Conservation (phyloP, 1,140 invertebrate species). For the Choristoneura fumiferana region DNA sequence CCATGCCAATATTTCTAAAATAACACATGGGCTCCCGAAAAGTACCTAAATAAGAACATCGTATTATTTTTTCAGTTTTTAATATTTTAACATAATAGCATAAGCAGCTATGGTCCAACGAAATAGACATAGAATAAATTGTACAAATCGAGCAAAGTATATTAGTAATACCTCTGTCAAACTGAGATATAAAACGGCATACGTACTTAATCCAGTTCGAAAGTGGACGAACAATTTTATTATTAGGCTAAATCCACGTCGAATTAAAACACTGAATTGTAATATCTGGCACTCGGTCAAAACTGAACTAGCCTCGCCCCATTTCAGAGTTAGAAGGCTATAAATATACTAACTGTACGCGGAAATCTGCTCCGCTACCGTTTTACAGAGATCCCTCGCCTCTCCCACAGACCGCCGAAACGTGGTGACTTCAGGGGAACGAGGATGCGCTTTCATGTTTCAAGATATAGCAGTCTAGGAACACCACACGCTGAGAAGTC, state of each 20-base stretch:
- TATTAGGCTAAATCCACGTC: background rate
- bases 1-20: too few relatives aligned
- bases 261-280: conserved; percentile 17
- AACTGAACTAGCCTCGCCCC: conserved; percentile 1
- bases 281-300: conserved; percentile 14
- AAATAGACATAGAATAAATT: too few relatives aligned
- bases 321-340: conserved; percentile 3
- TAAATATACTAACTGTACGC: conserved; percentile 15
- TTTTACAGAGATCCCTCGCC: background rate
- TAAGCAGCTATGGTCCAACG: too few relatives aligned
- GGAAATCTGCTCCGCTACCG: background rate
- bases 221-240: background rate
- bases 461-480: background rate
- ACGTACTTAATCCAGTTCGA: background rate
- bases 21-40: too few relatives aligned
- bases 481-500: background rate
- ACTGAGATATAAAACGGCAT: too few relatives aligned
- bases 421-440: background rate
- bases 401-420: background rate
- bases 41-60: too few relatives aligned
- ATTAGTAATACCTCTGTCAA: background rate
- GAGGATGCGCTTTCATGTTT: background rate
- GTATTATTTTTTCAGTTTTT: too few relatives aligned
- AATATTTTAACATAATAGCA: too few relatives aligned
- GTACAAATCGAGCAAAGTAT: too few relatives aligned